These are phyloP conservation scores for Pseudomyrmex gracilis DNA, from an alignment of 1,140 invertebrate species.

Conservation along the genomic window DNA sequence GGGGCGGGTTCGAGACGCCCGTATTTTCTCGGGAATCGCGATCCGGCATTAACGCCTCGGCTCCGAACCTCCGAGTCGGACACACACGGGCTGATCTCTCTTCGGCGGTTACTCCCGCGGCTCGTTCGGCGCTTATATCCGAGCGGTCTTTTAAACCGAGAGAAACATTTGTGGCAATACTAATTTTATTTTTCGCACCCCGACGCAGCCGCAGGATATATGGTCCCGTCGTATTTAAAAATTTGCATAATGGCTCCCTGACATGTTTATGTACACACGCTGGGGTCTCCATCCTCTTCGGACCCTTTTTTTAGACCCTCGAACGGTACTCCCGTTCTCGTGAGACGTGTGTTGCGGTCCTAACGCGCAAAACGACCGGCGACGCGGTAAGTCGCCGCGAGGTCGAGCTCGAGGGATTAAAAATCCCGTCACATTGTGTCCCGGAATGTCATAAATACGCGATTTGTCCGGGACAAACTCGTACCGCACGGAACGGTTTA, in stretches of 20 bases:
- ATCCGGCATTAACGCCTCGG: slow-evolving; percentile 32
- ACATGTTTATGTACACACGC: slow-evolving; percentile 84
- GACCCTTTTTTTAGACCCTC: slow-evolving; percentile 25
- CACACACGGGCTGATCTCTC: slow-evolving; percentile 37
- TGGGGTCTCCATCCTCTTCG: slow-evolving; percentile 46
- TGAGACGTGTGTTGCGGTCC: slow-evolving; percentile 55
- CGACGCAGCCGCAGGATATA: slow-evolving; percentile 71
- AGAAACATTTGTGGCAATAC: slow-evolving; percentile 78
- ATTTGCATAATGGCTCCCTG: slow-evolving; percentile 83
- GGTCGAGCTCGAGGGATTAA: slow-evolving; percentile 77
- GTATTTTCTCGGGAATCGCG: slow-evolving; percentile 48
- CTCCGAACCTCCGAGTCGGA: slow-evolving; percentile 45
- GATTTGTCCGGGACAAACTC: slow-evolving; percentile 81
- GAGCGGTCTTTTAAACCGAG: slow-evolving; percentile 70
- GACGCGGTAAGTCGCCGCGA: slow-evolving; percentile 60
- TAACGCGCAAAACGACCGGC: slow-evolving; percentile 68
- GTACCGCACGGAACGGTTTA: slow-evolving; percentile 70
- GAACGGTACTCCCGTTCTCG: neutral
- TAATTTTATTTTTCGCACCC: slow-evolving; percentile 83
- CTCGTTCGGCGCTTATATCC: slow-evolving; percentile 17
- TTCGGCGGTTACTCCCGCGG: slow-evolving; percentile 37
- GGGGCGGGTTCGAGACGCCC: neutral
- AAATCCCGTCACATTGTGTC: slow-evolving; percentile 80
- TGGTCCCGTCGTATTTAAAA: slow-evolving; percentile 83
- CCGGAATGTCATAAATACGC: slow-evolving; percentile 81